Percentiles rank a stretch among this genome's conserved stretches.
Evolutionary conservation across 1,140 invertebrate species (phyloP).

Genomic region (Phenacoccus solenopsis): DNA sequence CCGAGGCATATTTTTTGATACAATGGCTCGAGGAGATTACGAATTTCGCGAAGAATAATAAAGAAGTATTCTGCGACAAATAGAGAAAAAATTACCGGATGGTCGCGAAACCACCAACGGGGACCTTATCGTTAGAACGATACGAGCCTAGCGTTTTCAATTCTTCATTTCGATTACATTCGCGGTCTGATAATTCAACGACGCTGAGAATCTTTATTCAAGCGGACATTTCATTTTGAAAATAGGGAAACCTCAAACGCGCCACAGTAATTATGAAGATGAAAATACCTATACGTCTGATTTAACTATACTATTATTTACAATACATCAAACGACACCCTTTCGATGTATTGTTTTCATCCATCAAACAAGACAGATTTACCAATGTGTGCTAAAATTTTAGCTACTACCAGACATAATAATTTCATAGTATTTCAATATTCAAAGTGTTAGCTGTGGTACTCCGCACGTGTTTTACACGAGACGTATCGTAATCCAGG

Average conservation of each 20-base stretch:
- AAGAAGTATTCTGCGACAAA: no score
- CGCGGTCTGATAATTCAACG: neutral
- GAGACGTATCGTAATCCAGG: no score
- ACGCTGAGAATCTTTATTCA: neutral
- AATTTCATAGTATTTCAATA: neutral
- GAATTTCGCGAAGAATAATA: no score
- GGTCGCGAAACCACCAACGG: no score
- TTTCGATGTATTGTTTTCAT: neutral
- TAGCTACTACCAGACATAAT: neutral
- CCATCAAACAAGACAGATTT: conserved; percentile 1
- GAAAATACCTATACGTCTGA: neutral
- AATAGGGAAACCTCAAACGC: conserved; percentile 1
- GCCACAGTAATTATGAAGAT: neutral
- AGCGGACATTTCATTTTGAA: neutral
- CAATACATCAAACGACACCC: neutral
- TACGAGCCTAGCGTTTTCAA: no score
- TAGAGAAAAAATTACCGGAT: no score
- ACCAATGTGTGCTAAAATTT: neutral
- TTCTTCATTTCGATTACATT: neutral
- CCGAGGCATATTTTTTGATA: no score
- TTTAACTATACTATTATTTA: neutral
- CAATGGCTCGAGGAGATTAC: no score
- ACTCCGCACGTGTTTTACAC: no score
- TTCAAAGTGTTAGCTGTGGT: conserved; percentile 2
- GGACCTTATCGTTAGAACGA: no score